Percentiles rank a stretch among this genome's conserved stretches.
These are phyloP conservation scores for Passer montanus DNA, from an alignment of 2,113 vertebrate genomes.

Conservation along the genomic window DNA sequence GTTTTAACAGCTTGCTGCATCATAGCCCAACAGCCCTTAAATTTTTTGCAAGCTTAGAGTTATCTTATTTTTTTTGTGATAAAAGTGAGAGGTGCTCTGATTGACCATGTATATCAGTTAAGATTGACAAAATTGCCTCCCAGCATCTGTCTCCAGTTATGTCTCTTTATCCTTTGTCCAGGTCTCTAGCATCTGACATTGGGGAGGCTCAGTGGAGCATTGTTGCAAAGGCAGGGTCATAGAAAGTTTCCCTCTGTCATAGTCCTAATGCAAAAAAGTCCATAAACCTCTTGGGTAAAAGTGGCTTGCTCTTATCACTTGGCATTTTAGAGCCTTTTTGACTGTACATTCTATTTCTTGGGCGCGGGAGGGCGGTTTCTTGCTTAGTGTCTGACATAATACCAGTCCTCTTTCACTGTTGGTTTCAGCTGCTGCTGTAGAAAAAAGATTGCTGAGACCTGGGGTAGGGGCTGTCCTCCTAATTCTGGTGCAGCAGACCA, in stretches of 20 bases:
- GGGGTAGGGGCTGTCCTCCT: background rate
- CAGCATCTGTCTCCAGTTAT: background rate
- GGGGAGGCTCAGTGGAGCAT: background rate
- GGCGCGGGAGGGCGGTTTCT: fast-evolving
- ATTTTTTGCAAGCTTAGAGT: background rate
- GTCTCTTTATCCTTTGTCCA: background rate
- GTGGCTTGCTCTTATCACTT: background rate
- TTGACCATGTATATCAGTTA: background rate
- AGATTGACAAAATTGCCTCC: background rate
- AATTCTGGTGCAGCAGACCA: background rate
- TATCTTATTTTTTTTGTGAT: too few species aligned
- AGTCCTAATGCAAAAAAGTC: background rate
- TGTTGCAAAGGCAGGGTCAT: background rate
- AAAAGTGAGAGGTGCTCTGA: background rate
- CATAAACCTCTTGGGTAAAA: background rate
- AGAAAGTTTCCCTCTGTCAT: background rate
- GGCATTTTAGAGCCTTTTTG: background rate
- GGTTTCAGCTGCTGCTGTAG: background rate
- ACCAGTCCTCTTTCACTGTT: background rate
- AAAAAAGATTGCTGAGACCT: background rate
- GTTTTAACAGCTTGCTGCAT: background rate
- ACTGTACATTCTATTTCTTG: background rate
- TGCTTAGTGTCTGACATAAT: background rate
- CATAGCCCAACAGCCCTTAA: background rate
- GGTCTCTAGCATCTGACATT: background rate